Conservation (phyloP, 1,140 invertebrate species). For the Trinorchestia longiramus region DNA sequence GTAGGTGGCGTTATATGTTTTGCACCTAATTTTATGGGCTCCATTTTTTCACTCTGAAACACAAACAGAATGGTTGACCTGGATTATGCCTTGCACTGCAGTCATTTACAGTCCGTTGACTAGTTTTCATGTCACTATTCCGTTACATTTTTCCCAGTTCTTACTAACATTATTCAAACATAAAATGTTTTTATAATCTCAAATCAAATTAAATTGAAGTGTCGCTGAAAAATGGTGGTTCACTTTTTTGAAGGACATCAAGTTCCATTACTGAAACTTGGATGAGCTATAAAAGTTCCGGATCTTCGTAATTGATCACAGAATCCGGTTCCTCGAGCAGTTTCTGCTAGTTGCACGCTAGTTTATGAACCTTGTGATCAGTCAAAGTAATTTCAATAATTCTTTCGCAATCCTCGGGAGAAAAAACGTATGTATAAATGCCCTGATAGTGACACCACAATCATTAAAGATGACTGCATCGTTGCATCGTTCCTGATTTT, state of each 20-base stretch:
- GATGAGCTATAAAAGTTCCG: background rate
- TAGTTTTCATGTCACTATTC: background rate
- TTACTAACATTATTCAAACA: background rate
- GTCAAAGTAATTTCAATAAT: background rate
- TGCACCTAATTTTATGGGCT: background rate
- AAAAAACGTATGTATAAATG: background rate
- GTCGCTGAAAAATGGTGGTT: background rate
- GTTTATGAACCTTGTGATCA: background rate
- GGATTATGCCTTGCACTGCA: background rate
- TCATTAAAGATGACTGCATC: background rate
- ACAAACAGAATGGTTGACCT: too few relatives aligned
- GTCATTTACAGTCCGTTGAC: background rate
- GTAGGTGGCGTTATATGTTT: background rate
- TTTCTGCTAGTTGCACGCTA: background rate
- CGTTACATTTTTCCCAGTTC: background rate
- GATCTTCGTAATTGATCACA: background rate
- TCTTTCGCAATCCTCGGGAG: background rate
- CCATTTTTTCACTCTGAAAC: background rate
- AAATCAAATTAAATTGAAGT: background rate
- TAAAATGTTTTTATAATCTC: background rate
- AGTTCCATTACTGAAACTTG: background rate
- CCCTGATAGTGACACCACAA: background rate
- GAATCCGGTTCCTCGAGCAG: background rate
- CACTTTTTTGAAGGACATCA: background rate
- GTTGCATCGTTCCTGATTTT: background rate